Percentiles rank a stretch among this genome's conserved stretches.
phyloP scores from a whole-genome alignment of 2,888 invertebrate genomes.

The Drosophila longiperda region DNA sequence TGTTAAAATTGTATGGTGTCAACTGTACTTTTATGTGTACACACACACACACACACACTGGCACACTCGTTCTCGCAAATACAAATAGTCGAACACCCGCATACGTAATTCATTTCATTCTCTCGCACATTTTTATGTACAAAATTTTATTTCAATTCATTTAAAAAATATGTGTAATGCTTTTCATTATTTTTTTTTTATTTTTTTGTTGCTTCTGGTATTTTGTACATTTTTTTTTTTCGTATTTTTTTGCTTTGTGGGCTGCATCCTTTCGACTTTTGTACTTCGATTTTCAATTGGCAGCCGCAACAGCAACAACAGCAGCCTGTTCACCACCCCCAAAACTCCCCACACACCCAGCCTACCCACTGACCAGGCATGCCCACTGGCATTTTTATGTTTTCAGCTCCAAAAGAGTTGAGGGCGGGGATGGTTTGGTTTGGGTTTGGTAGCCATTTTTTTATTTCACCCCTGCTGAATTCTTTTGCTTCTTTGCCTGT shows the following conservation, averaged over 20 bases:
- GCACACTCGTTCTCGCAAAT: slow-evolving; percentile 9
- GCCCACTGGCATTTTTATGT: slow-evolving; percentile 36
- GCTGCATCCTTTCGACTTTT: slow-evolving; percentile 68
- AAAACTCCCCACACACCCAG: not conserved
- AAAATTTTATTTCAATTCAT: slow-evolving; percentile 80
- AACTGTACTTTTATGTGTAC: slow-evolving; percentile 79
- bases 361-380: slow-evolving; percentile 28
- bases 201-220: slow-evolving; percentile 12
- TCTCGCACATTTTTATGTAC: slow-evolving; percentile 71
- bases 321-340: slow-evolving; percentile 35
- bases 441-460: slow-evolving; percentile 12
- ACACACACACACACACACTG: slow-evolving; percentile 33
- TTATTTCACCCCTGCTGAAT: slow-evolving; percentile 13
- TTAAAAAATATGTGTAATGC: slow-evolving; percentile 78
- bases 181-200: slow-evolving; percentile 20
- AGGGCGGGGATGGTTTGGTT: not conserved
- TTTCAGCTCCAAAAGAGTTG: slow-evolving; percentile 13
- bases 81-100: slow-evolving; percentile 34
- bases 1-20: slow-evolving; percentile 77
- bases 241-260: slow-evolving; percentile 11
- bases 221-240: slow-evolving; percentile 5
- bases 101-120: slow-evolving; percentile 51
- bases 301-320: slow-evolving; percentile 27
- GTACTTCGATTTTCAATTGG: slow-evolving; percentile 72
- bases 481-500: slow-evolving; percentile 30